Percentiles rank a stretch among this genome's conserved stretches.
Conservation (phyloP, 2,888 invertebrate species). For the Callinectes sapidus region DNA sequence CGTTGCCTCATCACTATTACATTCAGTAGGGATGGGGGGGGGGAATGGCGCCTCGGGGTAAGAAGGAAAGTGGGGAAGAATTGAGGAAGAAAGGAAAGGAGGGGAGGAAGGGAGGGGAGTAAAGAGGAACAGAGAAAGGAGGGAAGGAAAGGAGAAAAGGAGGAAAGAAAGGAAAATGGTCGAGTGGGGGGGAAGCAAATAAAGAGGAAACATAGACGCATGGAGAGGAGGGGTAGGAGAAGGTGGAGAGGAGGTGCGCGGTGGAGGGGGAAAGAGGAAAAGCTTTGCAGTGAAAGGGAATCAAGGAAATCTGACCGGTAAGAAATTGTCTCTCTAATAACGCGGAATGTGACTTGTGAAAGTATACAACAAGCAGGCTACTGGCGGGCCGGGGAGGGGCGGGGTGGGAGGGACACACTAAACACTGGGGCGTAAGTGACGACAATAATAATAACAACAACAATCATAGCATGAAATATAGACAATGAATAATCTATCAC, state of each 20-base stretch:
- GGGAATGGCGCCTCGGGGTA: not conserved
- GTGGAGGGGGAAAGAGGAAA: not conserved
- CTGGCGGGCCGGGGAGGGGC: not conserved
- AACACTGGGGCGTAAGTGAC: not conserved
- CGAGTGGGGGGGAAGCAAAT: not conserved
- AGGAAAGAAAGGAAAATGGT: not conserved
- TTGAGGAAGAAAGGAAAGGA: not conserved
- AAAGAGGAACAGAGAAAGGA: not conserved
- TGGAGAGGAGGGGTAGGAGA: not conserved
- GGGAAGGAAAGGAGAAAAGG: not conserved
- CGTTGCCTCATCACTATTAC: conserved; percentile 35
- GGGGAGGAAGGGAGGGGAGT: not conserved
- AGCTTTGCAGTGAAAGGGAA: conserved; percentile 10
- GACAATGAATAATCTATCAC: not conserved
- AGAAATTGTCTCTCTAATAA: conserved; percentile 31
- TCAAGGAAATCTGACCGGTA: conserved; percentile 32
- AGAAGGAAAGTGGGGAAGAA: not conserved
- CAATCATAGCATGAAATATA: not conserved
- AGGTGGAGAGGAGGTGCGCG: not conserved
- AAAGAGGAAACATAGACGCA: not conserved
- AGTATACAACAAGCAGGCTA: not conserved
- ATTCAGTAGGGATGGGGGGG: not conserved
- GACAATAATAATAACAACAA: not conserved
- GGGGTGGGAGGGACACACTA: not conserved
- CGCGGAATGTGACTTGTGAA: conserved; percentile 26